Conservation (phyloP, 2,113 vertebrate genomes). For the Pelodiscus sinensis region DNA sequence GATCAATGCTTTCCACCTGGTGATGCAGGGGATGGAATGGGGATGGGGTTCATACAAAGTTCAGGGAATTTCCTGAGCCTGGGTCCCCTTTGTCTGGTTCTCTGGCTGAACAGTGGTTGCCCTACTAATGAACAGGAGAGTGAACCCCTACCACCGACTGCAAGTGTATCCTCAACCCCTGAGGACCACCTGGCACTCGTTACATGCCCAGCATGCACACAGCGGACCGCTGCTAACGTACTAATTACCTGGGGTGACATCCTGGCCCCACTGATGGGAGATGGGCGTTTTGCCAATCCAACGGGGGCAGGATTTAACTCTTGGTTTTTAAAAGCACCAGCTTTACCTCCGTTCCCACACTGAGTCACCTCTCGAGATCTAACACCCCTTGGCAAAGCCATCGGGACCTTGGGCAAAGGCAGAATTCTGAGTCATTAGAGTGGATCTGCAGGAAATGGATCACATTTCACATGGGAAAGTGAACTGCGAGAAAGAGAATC, state of each 20-base stretch:
- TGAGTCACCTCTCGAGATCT: neutral
- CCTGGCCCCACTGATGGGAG: neutral
- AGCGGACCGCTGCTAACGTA: neutral
- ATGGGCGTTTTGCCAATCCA: neutral
- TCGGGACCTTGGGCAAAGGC: neutral
- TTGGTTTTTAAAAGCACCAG: neutral
- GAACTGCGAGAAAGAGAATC: neutral
- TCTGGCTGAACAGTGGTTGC: neutral
- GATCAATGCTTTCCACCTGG: neutral
- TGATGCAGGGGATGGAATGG: neutral
- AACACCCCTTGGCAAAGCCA: neutral
- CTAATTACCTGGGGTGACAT: neutral
- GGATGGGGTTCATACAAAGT: neutral
- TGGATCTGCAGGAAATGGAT: neutral
- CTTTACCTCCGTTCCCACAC: neutral
- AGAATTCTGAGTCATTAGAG: neutral
- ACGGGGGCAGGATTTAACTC: neutral
- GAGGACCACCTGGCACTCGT: neutral
- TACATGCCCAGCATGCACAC: accelerated
- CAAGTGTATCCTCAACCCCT: no score
- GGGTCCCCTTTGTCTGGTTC: neutral
- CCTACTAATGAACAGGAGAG: neutral
- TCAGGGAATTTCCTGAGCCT: neutral
- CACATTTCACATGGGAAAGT: neutral
- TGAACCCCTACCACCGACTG: neutral